Conservation (phyloP, 2,888 invertebrate species). For the Loripinus fragilis region DNA sequence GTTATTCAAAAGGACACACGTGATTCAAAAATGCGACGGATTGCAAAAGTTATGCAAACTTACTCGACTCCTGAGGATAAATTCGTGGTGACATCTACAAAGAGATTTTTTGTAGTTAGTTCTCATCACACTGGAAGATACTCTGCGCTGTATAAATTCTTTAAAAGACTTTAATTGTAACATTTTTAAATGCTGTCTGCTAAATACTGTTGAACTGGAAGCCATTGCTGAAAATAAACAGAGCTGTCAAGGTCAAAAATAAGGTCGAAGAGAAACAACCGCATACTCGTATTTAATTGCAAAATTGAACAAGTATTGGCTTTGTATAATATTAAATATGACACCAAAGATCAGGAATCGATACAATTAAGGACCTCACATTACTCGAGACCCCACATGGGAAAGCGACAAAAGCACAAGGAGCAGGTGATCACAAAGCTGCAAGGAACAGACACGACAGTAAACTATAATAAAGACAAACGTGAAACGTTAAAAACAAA, state of each 20-base stretch:
- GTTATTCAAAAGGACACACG: background rate
- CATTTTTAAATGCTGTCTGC: conserved; percentile 77
- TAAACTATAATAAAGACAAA: no score
- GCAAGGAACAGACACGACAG: no score
- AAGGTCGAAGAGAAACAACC: conserved; percentile 22
- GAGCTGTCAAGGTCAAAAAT: conserved; percentile 47
- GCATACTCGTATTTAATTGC: background rate
- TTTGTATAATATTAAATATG: no score
- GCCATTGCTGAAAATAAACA: conserved; percentile 44
- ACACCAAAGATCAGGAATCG: no score
- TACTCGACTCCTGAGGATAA: conserved; percentile 21
- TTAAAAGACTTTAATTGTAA: conserved; percentile 7
- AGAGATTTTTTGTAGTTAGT: background rate
- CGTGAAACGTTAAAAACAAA: no score
- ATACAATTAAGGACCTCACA: no score
- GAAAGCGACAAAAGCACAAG: no score
- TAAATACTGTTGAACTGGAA: conserved; percentile 30
- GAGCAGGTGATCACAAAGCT: no score
- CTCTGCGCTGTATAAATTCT: background rate
- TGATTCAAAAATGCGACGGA: background rate
- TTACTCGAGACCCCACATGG: no score
- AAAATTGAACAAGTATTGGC: no score
- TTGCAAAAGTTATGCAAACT: conserved; percentile 5
- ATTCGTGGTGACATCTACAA: conserved; percentile 16
- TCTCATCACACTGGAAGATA: background rate